Percentiles rank a stretch among this genome's conserved stretches.
These are phyloP conservation scores for Beroe ovata DNA, from an alignment of 37 sponge, comb jelly and placozoan species.

Conservation along the genomic window DNA sequence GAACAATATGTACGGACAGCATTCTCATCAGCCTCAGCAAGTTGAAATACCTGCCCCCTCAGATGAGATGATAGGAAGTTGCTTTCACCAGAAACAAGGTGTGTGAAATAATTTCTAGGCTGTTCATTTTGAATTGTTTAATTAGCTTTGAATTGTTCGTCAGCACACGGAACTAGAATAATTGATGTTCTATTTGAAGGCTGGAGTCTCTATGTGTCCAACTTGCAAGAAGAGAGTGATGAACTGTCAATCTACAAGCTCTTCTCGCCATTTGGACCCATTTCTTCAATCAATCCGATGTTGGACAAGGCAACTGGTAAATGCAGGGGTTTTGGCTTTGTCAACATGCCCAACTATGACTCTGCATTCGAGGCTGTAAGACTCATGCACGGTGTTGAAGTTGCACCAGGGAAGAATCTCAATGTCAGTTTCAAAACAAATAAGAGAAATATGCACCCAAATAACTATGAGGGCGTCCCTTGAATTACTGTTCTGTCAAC, in stretches of 20 bases:
- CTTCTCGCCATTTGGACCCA: constrained; percentile 88
- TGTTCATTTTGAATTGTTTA: too few species aligned
- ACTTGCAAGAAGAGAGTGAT: constrained; percentile 75
- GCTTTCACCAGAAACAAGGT: constrained; percentile 55
- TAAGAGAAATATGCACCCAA: background rate
- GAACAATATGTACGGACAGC: background rate
- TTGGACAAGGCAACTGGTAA: constrained; percentile 70
- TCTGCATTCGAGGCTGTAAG: constrained; percentile 76
- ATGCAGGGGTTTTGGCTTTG: constrained; percentile 88
- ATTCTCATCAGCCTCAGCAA: background rate
- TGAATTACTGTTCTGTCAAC: background rate
- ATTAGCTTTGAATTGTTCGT: too few species aligned
- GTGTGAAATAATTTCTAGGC: too few species aligned
- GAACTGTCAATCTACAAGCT: constrained; percentile 83
- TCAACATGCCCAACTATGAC: constrained; percentile 91
- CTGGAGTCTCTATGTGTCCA: constrained; percentile 81
- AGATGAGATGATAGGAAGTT: constrained; percentile 20
- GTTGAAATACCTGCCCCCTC: constrained; percentile 24
- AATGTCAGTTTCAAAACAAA: constrained; percentile 53
- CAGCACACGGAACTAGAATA: too few species aligned
- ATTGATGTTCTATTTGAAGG: too few species aligned
- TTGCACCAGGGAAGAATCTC: constrained; percentile 27
- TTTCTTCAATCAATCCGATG: constrained; percentile 82
- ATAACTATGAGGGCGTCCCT: background rate
- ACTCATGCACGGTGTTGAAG: constrained; percentile 32